These are phyloP conservation scores for Dermatemys mawii DNA, from an alignment of 2,113 vertebrate species.

Conservation along the genomic window DNA sequence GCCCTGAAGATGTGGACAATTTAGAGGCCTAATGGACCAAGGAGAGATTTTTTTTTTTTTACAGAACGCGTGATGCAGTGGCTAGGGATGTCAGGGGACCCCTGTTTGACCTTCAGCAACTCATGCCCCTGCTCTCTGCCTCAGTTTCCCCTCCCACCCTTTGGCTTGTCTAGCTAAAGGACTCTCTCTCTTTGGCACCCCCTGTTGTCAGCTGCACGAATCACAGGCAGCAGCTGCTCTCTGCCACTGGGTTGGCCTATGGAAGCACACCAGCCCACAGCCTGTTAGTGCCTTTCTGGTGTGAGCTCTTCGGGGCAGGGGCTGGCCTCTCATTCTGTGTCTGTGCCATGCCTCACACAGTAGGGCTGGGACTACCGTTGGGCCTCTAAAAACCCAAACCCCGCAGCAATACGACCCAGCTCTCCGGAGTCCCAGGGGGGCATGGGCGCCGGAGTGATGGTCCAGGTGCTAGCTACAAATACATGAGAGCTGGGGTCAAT, in stretches of 20 bases:
- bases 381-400: no score
- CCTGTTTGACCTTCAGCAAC: not conserved
- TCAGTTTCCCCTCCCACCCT: not conserved
- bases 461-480: not conserved
- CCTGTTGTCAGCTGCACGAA: not conserved
- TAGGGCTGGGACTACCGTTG: not conserved
- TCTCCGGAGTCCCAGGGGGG: no score
- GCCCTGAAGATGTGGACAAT: not conserved
- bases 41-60: not conserved
- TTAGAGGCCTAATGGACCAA: not conserved
- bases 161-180: not conserved
- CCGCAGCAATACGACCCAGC: no score
- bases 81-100: not conserved
- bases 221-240: not conserved
- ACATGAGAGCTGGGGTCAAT: not conserved
- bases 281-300: not conserved
- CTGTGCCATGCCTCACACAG: not conserved
- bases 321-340: not conserved
- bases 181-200: not conserved
- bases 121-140: not conserved
- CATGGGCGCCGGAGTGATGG: no score
- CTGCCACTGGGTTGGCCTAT: no score
- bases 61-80: not conserved
- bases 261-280: not conserved
- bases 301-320: not conserved